Conservation (phyloP, 2,113 vertebrate genomes). For the Pao palembangensis region DNA sequence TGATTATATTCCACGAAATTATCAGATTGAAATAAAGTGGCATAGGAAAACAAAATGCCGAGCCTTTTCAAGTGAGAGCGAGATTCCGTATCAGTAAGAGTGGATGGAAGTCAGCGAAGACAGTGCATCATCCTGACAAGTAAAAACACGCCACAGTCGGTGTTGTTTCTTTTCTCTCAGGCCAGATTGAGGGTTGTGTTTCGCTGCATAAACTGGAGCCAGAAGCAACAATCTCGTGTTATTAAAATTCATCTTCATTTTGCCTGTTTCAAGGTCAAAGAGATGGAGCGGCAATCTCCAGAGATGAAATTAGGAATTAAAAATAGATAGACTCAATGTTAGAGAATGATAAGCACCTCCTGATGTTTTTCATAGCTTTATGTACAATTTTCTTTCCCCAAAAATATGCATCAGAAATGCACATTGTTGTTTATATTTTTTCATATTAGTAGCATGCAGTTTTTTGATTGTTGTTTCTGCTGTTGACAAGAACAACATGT, state of each 20-base stretch:
- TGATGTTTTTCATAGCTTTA: conserved; percentile 1
- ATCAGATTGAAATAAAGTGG: conserved; percentile 47
- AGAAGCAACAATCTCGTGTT: background rate
- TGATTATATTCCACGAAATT: conserved; percentile 56
- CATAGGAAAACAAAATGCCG: background rate
- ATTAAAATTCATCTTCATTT: conserved; percentile 23
- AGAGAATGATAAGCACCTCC: background rate
- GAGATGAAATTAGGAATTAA: conserved; percentile 19
- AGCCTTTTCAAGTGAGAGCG: background rate
- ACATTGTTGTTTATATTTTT: no score
- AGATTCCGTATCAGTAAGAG: background rate
- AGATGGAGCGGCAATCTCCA: conserved; percentile 11
- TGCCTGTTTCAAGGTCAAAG: conserved; percentile 37
- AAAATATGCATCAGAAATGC: background rate
- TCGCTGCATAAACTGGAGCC: background rate
- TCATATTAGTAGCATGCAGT: no score
- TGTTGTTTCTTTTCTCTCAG: conserved; percentile 1
- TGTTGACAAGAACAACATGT: no score
- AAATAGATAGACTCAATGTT: conserved; percentile 9
- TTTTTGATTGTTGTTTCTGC: no score
- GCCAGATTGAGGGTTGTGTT: background rate
- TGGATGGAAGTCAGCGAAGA: background rate
- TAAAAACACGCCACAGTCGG: background rate
- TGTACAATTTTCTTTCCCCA: background rate
- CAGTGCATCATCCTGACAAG: background rate